phyloP scores from a whole-genome alignment of 2,797 vertebrate species.

The Poecilia velifera region DNA sequence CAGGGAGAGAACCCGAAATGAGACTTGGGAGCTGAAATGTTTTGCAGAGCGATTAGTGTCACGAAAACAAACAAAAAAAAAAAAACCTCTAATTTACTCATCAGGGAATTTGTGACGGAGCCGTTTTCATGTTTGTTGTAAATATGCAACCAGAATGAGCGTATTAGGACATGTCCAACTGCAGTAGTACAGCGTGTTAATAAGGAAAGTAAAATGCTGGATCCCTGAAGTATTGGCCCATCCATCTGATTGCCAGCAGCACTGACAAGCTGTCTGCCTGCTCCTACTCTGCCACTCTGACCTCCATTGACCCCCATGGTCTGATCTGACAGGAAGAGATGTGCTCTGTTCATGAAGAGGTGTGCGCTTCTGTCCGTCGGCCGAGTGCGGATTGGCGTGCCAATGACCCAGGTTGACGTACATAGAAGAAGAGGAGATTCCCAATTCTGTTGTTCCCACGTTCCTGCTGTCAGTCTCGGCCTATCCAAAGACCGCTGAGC shows the following conservation, averaged over 20 bases:
- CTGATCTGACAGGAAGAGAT: slow-evolving; percentile 66
- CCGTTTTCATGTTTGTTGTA: slow-evolving; percentile 15
- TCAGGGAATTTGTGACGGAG: slow-evolving; percentile 18
- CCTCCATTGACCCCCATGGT: slow-evolving; percentile 60
- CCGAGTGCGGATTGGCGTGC: slow-evolving; percentile 39
- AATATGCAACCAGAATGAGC: slow-evolving; percentile 10
- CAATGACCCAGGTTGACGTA: slow-evolving; percentile 63
- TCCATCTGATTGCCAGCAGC: slow-evolving; percentile 68
- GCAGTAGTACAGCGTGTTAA: slow-evolving; percentile 35
- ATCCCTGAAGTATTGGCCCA: slow-evolving; percentile 51
- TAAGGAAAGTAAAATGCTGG: slow-evolving; percentile 37
- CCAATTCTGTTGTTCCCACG: slow-evolving; percentile 36
- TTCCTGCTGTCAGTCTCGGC: slow-evolving; percentile 49
- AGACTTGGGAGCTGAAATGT: slow-evolving; percentile 14
- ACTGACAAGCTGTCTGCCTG: slow-evolving; percentile 69
- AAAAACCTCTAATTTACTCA: slow-evolving; percentile 28
- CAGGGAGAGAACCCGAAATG: slow-evolving; percentile 29
- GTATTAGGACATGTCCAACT: slow-evolving; percentile 37
- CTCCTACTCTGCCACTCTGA: slow-evolving; percentile 50
- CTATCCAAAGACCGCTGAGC: slow-evolving; percentile 46
- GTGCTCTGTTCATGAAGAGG: slow-evolving; percentile 52
- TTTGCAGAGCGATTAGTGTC: slow-evolving; percentile 30
- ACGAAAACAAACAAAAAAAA: slow-evolving; percentile 2
- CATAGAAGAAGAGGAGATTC: slow-evolving; percentile 53
- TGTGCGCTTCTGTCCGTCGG: slow-evolving; percentile 58